Base-by-base conservation (phyloP, 2,888 invertebrate genomes). In the Synergus gifuensis region DNA sequence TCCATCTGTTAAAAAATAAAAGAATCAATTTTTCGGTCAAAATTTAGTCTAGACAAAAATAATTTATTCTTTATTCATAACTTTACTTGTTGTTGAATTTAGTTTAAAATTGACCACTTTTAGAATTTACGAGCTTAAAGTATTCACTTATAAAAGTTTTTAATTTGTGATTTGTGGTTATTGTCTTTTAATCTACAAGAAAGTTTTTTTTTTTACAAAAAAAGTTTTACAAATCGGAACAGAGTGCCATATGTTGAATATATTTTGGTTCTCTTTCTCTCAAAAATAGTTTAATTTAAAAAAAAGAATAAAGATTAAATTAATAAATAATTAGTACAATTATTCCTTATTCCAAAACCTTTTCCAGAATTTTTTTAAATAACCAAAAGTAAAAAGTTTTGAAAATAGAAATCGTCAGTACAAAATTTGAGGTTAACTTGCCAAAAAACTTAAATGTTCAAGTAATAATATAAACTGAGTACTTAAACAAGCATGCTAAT, bases 1-100 rank as follows among this genome's bases (percentile, higher is more conserved):
- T 94, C 99, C 99, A 99, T 90, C 97, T 97, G 93, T 81, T 92
- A 86, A 84, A 86, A 60, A 73, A 28, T 67, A 73, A 9, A 58
- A 78, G 58, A 18, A 76, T 60, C 67, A 64, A 14, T 44, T 49
- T 64, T 46, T 49, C 2, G 8, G 16, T 42, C 8, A 18, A 40
- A 64, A 64, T n/a, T 4, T 2, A 76, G 18, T 60, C 0, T 12
- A 9, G 1, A 69, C 11, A 66, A 4, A 76, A 36, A 16, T 46
- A 42, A 77, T 49, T 11, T 4, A 22, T 12, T 14, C 12, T 62
- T 28, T 5, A 5, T 62, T 62, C 36, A 5, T 36, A 36, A 36
- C 36, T 36, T 36, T 36, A 36, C 5, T 36, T 36, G 36, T 5
- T 36, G 36, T 5, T 36, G 36, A 36, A 36, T 36, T 36, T 0